Conservation (phyloP, 2,797 vertebrate species). For the Moxostoma hubbsi region DNA sequence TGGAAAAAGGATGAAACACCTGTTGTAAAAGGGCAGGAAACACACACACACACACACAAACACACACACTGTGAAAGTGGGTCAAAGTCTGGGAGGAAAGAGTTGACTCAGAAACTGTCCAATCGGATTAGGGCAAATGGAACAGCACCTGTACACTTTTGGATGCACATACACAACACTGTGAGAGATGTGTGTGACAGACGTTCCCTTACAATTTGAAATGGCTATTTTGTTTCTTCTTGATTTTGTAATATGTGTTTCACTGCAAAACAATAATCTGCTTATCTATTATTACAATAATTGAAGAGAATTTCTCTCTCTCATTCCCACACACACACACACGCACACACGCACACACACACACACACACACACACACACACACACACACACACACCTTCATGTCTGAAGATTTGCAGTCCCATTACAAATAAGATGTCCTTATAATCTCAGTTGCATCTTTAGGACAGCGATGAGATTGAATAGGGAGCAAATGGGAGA, state of each 20-base stretch:
- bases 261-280: conserved; percentile 1
- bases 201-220: conserved; percentile 7
- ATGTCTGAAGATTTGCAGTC: background rate
- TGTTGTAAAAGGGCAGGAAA: conserved; percentile 25
- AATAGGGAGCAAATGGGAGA: too few species aligned
- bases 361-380: too few species aligned
- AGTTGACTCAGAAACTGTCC: conserved; percentile 44
- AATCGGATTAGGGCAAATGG: conserved; percentile 30
- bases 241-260: background rate
- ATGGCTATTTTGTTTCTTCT: background rate
- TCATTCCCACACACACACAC: background rate
- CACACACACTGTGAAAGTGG: conserved; percentile 33
- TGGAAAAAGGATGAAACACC: conserved; percentile 35
- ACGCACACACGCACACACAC: too few species aligned
- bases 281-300: background rate
- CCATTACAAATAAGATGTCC: too few species aligned
- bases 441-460: too few species aligned
- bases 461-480: too few species aligned
- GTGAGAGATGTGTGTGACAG: background rate
- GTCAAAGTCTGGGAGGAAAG: conserved; percentile 35
- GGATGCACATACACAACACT: conserved; percentile 36
- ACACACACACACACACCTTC: background rate
- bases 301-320: background rate
- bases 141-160: conserved; percentile 16
- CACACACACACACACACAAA: conserved; percentile 15